Base-by-base conservation (phyloP, 53 echinoderm and acorn worm genomes). In the Echinarachnius parma region DNA sequence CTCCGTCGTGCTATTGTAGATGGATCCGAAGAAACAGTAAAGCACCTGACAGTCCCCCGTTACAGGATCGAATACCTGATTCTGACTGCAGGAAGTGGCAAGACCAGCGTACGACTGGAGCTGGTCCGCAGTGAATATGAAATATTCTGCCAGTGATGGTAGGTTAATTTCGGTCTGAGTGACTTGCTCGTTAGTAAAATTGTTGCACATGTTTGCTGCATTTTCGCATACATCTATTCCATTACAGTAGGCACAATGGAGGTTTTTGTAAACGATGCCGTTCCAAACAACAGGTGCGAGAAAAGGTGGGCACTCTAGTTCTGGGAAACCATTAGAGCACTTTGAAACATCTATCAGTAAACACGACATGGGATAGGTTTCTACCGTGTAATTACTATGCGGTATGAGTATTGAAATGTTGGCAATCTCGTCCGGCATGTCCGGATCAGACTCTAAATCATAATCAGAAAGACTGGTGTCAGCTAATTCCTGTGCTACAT, bases 181-280 rank as follows among this genome's bases (percentile, higher is more conserved):
- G 8, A 32, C 23, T 1, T 4, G 3, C 15, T 7, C 14, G 10
- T 5, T 39, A 22, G 34, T 0, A 33, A 56, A 1, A 14, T 55
- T 37, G 2, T 28, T 27, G 18, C 74, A 72, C 36, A 56, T 19
- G 11, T 26, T 16, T 15, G 20, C 11, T 28, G 34, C 14, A 42
- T 39, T 4, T 4, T 21, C 11, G 23, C 74, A 72, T 1, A 57
- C 74, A 42, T 57, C 30, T 4, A 72, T 26, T 0, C 62, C 74
- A 21, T 65, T 62, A 37, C 82, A 82, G 13, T 76, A 16, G n/a
- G 54, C 55, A 25, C 82, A 82, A 20, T 64, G 55, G 8, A 76
- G 5, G 23, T 82, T 82, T 37, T 76, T 37, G 15, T 74, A 82
- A 15, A 75, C 15, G 0, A 32, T 8, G 4, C 29, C 46, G 15